A percentile compares a stretch with the other conserved stretches of the same genome.
Conservation (phyloP, 2,888 invertebrate species). For the Cybosia mesomella region DNA sequence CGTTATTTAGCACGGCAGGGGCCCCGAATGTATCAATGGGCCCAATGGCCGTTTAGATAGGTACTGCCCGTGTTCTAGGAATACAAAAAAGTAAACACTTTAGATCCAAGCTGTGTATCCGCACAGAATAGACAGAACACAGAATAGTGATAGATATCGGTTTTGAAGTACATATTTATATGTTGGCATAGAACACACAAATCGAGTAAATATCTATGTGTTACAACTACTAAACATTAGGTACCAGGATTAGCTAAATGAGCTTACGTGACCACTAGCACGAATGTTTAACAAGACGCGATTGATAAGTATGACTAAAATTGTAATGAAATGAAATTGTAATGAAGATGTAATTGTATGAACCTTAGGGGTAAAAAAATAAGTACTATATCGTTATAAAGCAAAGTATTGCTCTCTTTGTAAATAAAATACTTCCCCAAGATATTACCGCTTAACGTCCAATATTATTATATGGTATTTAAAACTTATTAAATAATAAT, state of each 20-base stretch:
- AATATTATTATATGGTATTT: background rate
- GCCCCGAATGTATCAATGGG: no score
- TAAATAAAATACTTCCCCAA: conserved; percentile 1
- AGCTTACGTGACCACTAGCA: conserved; percentile 52
- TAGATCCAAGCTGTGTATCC: no score
- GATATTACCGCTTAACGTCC: background rate
- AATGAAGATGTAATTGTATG: background rate
- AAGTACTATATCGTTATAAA: background rate
- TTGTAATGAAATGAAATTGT: no score
- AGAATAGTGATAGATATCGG: no score
- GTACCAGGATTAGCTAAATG: conserved; percentile 8
- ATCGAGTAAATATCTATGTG: background rate
- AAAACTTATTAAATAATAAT: background rate
- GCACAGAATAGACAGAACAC: no score
- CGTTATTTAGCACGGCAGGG: no score
- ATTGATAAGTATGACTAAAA: no score
- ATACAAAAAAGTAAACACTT: no score
- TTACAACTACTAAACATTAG: background rate
- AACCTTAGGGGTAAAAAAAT: background rate
- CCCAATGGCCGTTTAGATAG: no score
- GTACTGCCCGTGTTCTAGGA: no score
- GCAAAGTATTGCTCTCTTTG: background rate
- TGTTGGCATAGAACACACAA: background rate
- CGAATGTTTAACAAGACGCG: conserved; percentile 24
- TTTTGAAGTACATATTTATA: no score